These are phyloP conservation scores for Eptatretus burgeri DNA, from an alignment of 2,113 vertebrate species.

Conservation along the genomic window DNA sequence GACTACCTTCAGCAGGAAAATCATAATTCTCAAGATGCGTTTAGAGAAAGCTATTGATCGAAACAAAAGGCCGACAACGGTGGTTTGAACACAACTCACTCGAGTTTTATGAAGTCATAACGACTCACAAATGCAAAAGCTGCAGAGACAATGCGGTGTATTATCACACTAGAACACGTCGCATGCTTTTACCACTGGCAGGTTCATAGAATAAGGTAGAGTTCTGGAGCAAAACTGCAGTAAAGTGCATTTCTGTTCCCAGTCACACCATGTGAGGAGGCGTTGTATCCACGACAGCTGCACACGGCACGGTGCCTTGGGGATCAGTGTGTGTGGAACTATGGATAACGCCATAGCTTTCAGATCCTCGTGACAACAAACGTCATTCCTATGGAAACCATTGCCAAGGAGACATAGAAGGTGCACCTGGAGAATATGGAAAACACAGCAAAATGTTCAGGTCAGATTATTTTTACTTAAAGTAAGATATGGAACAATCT, in stretches of 20 bases:
- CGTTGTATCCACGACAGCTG: slow-evolving; percentile 28
- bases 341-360: slow-evolving; percentile 47
- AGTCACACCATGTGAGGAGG: slow-evolving; percentile 43
- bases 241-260: no score
- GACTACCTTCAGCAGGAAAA: no score
- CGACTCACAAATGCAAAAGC: no score
- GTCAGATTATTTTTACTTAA: no score
- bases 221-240: not conserved
- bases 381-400: slow-evolving; percentile 34
- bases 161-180: not conserved
- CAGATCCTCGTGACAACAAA: slow-evolving; percentile 43
- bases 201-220: not conserved
- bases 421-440: slow-evolving; percentile 31
- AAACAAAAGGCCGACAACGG: no score
- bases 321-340: slow-evolving; percentile 28
- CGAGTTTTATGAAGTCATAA: no score
- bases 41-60: no score
- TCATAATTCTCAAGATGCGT: no score
- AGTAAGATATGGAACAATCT: no score
- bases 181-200: not conserved
- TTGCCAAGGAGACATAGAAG: slow-evolving; percentile 59
- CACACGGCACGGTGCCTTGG: slow-evolving; percentile 17
- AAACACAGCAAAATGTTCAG: no score
- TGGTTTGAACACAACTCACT: no score
- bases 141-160: no score